Base-by-base conservation (phyloP, 2,113 vertebrate genomes). In the Aythya baeri region DNA sequence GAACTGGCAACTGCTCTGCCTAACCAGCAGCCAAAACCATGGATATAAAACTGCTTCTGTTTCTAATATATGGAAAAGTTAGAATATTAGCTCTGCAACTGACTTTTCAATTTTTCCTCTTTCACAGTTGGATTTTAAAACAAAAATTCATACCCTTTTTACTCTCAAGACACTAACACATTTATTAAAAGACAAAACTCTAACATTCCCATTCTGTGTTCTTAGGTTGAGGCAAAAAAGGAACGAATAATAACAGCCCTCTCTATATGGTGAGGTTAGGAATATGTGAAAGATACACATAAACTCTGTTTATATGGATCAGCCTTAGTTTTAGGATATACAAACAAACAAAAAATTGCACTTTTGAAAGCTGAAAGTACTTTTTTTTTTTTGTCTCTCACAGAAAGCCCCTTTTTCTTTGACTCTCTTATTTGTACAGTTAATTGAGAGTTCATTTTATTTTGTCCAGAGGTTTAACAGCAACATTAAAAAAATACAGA, bases 401-500 rank as follows among this genome's bases (percentile, higher is more conserved):
- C 7, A 5, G 29, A 89, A 73, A 91, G 13, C 4, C 7, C 11
- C 32, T 68, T 16, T 36, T 36, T 36, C 36, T 38, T 87, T 27
- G 21, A 81, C 21, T 43, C 49, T 63, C 32, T 81, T 65, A 36
- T 61, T 81, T 66, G 52, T 31, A 52, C 7, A 62, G 36, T 49
- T 36, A 36, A 36, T 36, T 62, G 73, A 26, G 7, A 18, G 16
- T 21, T 74, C 2, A 43, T 62, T 87, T 66, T 63, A 68, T 13
- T 23, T 70, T 49, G 34, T 17, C 21, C 18, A 74, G 31, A 50
- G 18, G 5, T 6, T 74, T 77, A 68, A 36, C 3, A 22, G 18
- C 0, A 13, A n/a, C n/a, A 68, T n/a, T 44, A 14, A 46, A 89
- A 78, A 83, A n/a, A 22, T 3, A 17, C 0, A 77, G 23, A 0